A percentile compares a stretch with the other conserved stretches of the same genome.
These are phyloP conservation scores for Nansenia antarctica DNA, from an alignment of 2,113 vertebrate species.

Conservation along the genomic window DNA sequence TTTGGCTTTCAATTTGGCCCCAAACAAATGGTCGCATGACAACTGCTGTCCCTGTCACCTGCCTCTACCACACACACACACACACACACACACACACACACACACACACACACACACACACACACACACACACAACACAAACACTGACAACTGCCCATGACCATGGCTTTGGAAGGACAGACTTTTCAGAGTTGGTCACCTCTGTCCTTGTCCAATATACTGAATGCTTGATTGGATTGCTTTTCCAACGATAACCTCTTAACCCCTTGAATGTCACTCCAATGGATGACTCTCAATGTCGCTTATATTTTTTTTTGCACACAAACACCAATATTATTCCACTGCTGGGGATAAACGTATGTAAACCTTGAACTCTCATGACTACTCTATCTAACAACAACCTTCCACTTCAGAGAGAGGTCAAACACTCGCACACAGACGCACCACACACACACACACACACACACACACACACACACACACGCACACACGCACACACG, in stretches of 20 bases:
- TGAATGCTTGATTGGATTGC: background rate
- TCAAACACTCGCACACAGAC: background rate
- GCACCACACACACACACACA: background rate
- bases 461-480: background rate
- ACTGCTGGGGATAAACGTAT: constrained; percentile 26
- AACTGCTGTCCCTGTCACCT: constrained; percentile 44
- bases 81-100: background rate
- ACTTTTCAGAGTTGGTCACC: too few species aligned
- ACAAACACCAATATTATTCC: constrained; percentile 43
- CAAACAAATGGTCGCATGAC: constrained; percentile 55
- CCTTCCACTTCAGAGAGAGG: too few species aligned
- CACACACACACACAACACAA: constrained; percentile 1
- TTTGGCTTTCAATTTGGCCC: constrained; percentile 34
- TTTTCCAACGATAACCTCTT: background rate
- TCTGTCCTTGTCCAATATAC: too few species aligned
- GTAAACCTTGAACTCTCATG: background rate
- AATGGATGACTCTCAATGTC: background rate
- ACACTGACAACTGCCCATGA: constrained; percentile 34
- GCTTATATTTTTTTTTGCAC: background rate
- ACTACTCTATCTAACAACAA: too few species aligned
- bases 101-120: background rate
- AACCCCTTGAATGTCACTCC: background rate
- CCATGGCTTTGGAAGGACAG: constrained; percentile 49
- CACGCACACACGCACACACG: too few species aligned
- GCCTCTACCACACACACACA: too few species aligned